Evolutionary conservation across 2,797 vertebrate genomes (phyloP).

Genomic region (Menidia menidia): DNA sequence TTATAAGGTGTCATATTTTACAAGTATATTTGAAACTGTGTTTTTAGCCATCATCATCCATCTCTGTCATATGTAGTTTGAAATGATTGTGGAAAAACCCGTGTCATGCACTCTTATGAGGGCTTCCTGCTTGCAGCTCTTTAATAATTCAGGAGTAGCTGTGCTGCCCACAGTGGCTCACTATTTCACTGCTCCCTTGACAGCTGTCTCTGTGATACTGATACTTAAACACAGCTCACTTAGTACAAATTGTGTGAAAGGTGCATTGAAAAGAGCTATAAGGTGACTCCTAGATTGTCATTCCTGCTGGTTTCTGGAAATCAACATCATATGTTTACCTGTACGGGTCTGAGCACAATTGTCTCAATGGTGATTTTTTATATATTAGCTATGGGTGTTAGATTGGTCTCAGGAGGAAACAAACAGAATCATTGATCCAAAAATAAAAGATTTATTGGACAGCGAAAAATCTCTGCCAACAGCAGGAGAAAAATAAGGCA

Average conservation of each 20-base stretch:
- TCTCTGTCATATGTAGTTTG: neutral
- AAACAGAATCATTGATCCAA: too few species aligned
- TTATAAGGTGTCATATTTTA: neutral
- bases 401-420: too few species aligned
- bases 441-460: too few species aligned
- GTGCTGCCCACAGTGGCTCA: conserved; percentile 29
- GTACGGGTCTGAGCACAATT: too few species aligned
- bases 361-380: too few species aligned
- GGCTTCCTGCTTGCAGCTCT: conserved; percentile 16
- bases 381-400: too few species aligned
- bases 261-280: conserved; percentile 8
- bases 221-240: conserved; percentile 17
- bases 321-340: too few species aligned
- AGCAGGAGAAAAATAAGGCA: too few species aligned
- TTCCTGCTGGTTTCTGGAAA: conserved; percentile 10
- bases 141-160: conserved; percentile 52
- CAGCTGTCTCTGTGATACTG: conserved; percentile 29
- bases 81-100: neutral
- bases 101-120: neutral
- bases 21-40: neutral
- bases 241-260: neutral
- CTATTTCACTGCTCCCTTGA: conserved; percentile 44
- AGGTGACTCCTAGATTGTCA: conserved; percentile 11
- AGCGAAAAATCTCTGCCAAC: too few species aligned
- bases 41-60: neutral